Percentiles rank a stretch among this genome's conserved stretches.
Evolutionary conservation across 2,113 vertebrate genomes (phyloP).

Genomic region (Pelecanus crispus): DNA sequence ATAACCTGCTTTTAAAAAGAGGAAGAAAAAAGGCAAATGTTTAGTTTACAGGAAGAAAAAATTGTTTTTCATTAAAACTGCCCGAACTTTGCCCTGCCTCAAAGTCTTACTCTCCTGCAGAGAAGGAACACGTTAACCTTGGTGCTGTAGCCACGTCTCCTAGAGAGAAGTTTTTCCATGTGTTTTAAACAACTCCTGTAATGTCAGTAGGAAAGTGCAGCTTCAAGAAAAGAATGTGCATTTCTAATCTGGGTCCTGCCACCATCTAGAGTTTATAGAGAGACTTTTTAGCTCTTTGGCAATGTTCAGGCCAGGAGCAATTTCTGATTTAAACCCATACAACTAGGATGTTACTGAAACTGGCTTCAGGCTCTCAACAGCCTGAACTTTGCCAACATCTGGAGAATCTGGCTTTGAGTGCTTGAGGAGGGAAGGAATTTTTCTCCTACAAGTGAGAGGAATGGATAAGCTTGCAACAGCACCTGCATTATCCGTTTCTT

Average conservation of each 20-base stretch:
- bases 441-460: constrained; percentile 11
- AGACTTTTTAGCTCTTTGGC: not conserved
- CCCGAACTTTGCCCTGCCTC: not conserved
- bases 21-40: constrained; percentile 41
- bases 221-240: not conserved
- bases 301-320: not conserved
- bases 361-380: not conserved
- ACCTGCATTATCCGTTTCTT: constrained; percentile 37
- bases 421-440: constrained; percentile 36
- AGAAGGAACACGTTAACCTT: not conserved
- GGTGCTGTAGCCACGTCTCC: not conserved
- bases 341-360: not conserved
- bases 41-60: constrained; percentile 50
- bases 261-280: not conserved
- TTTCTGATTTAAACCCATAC: not conserved
- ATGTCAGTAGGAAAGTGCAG: not conserved
- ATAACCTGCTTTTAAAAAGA: constrained; percentile 37
- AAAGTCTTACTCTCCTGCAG: not conserved
- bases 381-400: constrained; percentile 38
- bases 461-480: constrained; percentile 14
- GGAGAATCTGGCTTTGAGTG: constrained; percentile 28
- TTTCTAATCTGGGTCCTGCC: not conserved
- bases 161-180: not conserved
- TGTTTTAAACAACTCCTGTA: not conserved
- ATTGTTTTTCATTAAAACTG: constrained; percentile 39